Evolutionary conservation across 2,113 vertebrate species (phyloP).

Genomic region (Gnathonemus longibarbis): DNA sequence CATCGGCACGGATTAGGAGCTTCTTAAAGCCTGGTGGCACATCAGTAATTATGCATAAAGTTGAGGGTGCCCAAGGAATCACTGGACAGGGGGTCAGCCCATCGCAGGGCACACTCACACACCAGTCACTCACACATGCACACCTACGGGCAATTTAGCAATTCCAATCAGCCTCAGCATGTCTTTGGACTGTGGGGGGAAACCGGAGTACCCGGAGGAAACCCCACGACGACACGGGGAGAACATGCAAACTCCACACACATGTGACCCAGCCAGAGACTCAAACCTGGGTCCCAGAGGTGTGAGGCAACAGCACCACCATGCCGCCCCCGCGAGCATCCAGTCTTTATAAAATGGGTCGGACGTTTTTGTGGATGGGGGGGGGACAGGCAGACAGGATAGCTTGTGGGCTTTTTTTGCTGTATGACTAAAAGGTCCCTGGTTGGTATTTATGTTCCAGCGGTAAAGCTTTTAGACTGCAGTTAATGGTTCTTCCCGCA

Average conservation of each 20-base stretch:
- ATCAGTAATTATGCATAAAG: neutral
- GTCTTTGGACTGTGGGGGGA: too few relatives aligned
- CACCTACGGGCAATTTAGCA: too few relatives aligned
- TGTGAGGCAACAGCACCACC: too few relatives aligned
- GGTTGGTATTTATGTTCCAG: neutral
- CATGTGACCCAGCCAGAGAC: too few relatives aligned
- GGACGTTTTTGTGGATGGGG: neutral
- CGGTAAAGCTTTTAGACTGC: neutral
- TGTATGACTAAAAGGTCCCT: neutral
- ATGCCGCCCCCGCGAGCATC: neutral
- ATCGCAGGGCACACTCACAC: too few relatives aligned
- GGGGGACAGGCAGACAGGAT: neutral
- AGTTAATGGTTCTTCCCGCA: neutral
- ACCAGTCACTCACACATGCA: too few relatives aligned
- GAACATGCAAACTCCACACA: too few relatives aligned
- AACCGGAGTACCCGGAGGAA: too few relatives aligned
- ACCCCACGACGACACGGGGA: too few relatives aligned
- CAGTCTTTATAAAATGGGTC: neutral
- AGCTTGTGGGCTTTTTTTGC: neutral
- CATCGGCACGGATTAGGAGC: neutral
- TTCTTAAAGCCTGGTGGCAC: neutral
- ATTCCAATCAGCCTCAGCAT: too few relatives aligned
- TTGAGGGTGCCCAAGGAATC: neutral
- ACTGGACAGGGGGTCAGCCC: too few relatives aligned
- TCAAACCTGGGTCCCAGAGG: too few relatives aligned